Evolutionary conservation across 1,140 invertebrate genomes (phyloP).

Genomic region (Meloidogyne hapla): DNA sequence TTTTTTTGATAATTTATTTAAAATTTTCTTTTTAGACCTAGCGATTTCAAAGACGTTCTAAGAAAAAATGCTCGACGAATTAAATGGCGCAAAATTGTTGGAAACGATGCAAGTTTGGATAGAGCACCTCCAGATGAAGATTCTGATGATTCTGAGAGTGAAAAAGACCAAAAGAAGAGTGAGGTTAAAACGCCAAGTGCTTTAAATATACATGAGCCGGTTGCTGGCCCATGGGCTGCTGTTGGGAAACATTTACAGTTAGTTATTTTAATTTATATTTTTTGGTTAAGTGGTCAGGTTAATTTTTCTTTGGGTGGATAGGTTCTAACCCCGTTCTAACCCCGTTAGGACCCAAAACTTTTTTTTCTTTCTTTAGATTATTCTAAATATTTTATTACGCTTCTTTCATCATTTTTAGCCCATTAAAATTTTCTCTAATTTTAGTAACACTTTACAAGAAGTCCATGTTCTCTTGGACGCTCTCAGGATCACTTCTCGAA

Average conservation of each 20-base stretch:
- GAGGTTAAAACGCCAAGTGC: constrained; percentile 1
- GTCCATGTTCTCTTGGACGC: constrained; percentile 40
- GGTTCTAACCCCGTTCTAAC: too few relatives aligned
- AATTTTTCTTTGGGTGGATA: too few relatives aligned
- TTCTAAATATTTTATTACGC: background rate
- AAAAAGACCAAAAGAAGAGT: constrained; percentile 22
- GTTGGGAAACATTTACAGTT: constrained; percentile 50
- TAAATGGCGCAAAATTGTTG: constrained; percentile 41
- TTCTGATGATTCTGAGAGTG: constrained; percentile 30
- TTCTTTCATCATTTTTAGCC: background rate
- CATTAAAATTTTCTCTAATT: background rate
- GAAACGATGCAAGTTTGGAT: constrained; percentile 34
- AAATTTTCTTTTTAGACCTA: constrained; percentile 45
- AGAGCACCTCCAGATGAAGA: background rate
- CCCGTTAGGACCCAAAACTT: constrained; percentile 1
- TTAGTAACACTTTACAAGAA: constrained; percentile 46
- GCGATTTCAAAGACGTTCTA: constrained; percentile 43
- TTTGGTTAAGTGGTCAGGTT: too few relatives aligned
- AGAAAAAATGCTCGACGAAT: constrained; percentile 38
- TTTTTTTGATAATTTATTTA: constrained; percentile 16
- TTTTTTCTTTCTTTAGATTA: constrained; percentile 29
- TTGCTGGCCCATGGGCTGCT: constrained; percentile 47
- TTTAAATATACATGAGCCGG: constrained; percentile 36
- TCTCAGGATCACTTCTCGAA: constrained; percentile 35
- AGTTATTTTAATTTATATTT: constrained; percentile 9